Evolutionary conservation across 2,113 vertebrate genomes (phyloP), one percentile per base, ranked within the genome.

Genomic region (Haemorhous mexicanus): DNA sequence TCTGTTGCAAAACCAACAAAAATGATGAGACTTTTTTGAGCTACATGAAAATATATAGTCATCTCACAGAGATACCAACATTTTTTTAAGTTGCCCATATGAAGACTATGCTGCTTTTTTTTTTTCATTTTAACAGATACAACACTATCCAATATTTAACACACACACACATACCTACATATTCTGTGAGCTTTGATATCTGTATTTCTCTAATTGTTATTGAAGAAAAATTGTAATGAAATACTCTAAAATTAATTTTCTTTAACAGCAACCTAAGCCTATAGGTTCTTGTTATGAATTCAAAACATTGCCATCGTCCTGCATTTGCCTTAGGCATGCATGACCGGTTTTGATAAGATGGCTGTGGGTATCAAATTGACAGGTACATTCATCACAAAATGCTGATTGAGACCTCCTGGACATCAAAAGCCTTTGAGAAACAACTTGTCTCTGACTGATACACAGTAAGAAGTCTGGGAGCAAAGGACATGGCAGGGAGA

Each of bases 161-260:
- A 52, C 2, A 8, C 1, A 8, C 1, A 37, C 5, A n/a, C 2
- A 58, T 16, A 9, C 11, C 4, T 46, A 35, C 5, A 24, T 2
- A 70, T 84, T 70, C 24, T 55, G 32, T 84, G 30, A 85, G 43
- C 10, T 61, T 76, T 73, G 6, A 33, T 50, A 10, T 55, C 7
- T 53, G 1, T 58, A 28, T 52, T 88, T 86, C 30, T 59, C 9
- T 90, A 73, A 59, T 47, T 74, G 74, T 44, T 69, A 49, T 6
- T 83, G 24, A 74, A 68, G 22, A 55, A 23, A 61, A 85, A 87
- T 19, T 35, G 4, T 32, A 22, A 24, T 27, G 13, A 74, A 39
- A 52, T 55, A 59, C 23, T 66, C 83, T 80, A 16, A 4, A 66
- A 81, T 16, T 69, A 9, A 27, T 62, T 72, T 86, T 75, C 6